phyloP scores from a whole-genome alignment of 2,888 invertebrate genomes.

The Drosophila atripex region DNA sequence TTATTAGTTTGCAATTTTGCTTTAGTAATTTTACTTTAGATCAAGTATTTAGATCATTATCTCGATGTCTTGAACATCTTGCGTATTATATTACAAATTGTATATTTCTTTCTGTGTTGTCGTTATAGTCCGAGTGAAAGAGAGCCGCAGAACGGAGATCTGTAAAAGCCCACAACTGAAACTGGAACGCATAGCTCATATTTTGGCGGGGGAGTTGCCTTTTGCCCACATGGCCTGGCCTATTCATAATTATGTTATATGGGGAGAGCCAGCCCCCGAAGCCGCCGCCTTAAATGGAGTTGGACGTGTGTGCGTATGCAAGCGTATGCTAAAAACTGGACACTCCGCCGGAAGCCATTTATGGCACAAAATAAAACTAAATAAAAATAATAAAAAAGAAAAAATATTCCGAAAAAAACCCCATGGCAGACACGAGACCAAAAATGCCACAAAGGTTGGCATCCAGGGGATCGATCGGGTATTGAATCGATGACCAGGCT shows the following conservation, averaged over 20 bases:
- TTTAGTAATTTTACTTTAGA: background rate
- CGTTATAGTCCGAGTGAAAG: background rate
- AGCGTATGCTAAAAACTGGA: slow-evolving; percentile 39
- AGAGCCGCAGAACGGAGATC: slow-evolving; percentile 26
- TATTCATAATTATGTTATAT: slow-evolving; percentile 36
- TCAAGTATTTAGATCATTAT: background rate
- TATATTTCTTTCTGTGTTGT: background rate
- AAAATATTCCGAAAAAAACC: slow-evolving; percentile 3
- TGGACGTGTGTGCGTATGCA: slow-evolving; percentile 21
- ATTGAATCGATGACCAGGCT: slow-evolving; percentile 10
- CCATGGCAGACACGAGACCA: slow-evolving; percentile 26
- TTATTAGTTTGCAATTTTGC: background rate
- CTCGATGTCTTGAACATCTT: background rate
- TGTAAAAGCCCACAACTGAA: slow-evolving; percentile 35
- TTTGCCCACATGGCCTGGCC: slow-evolving; percentile 35
- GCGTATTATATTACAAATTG: background rate
- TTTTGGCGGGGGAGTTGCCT: slow-evolving; percentile 36
- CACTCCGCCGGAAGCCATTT: slow-evolving; percentile 40
- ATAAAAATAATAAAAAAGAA: background rate
- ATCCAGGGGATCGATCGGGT: slow-evolving; percentile 23
- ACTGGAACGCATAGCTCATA: slow-evolving; percentile 42
- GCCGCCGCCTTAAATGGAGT: slow-evolving; percentile 26
- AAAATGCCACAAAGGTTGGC: slow-evolving; percentile 13
- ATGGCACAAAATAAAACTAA: slow-evolving; percentile 43
- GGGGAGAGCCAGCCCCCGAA: slow-evolving; percentile 35